A percentile compares a stretch with the other conserved stretches of the same genome.
phyloP scores from a whole-genome alignment of 2,888 invertebrate species.

The Mystacides longicornis region DNA sequence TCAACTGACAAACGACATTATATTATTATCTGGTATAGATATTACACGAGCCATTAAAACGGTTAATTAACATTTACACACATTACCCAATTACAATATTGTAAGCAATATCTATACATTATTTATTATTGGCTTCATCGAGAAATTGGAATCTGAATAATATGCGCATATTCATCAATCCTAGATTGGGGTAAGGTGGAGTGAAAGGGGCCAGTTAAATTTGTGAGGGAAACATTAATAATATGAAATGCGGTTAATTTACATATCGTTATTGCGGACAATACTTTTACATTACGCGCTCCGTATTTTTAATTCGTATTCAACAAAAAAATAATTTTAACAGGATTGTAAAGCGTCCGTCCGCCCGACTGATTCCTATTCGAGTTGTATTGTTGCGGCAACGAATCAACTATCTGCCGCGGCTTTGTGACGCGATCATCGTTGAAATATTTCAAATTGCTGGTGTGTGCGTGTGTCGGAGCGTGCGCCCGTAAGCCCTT shows the following conservation, averaged over 20 bases:
- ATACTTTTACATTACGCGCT: slow-evolving; percentile 10
- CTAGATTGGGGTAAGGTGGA: too few species aligned
- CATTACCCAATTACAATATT: too few species aligned
- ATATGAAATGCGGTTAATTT: background rate
- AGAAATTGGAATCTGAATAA: too few species aligned
- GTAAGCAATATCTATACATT: too few species aligned
- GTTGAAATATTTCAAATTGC: background rate
- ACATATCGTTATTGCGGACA: slow-evolving; percentile 9
- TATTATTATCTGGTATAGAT: too few species aligned
- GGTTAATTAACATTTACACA: too few species aligned
- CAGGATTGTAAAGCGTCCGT: slow-evolving; percentile 22
- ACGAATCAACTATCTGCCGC: slow-evolving; percentile 11
- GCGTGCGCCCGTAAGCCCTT: background rate
- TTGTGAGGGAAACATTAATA: slow-evolving; percentile 1
- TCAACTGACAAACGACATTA: too few species aligned
- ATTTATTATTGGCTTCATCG: too few species aligned
- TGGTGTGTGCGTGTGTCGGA: background rate
- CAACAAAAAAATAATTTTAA: slow-evolving; percentile 21
- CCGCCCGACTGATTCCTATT: slow-evolving; percentile 23
- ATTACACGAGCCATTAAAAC: too few species aligned
- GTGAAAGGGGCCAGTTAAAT: too few species aligned
- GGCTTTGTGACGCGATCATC: slow-evolving; percentile 3
- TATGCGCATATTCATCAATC: too few species aligned
- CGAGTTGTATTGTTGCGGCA: slow-evolving; percentile 21
- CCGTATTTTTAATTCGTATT: slow-evolving; percentile 24